Conservation (phyloP, 2,797 vertebrate species). For the Brachyalestes nurse region DNA sequence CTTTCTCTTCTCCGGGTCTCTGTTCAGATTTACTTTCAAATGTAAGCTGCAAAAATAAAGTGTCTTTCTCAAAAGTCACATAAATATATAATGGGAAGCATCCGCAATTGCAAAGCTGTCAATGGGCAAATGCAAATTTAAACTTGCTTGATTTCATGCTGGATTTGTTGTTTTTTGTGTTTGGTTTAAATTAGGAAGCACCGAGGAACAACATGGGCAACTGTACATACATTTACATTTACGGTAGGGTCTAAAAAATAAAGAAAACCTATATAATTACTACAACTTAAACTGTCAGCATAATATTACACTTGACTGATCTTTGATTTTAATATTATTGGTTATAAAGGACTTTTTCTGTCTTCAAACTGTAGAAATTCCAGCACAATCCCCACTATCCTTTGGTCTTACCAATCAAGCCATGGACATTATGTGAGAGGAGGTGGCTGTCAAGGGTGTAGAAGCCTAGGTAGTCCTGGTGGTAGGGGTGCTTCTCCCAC, state of each 20-base stretch:
- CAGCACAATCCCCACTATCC: background rate
- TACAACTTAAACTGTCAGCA: no score
- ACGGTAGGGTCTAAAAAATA: background rate
- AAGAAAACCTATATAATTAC: no score
- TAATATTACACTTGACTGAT: no score
- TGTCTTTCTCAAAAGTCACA: background rate
- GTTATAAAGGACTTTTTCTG: no score
- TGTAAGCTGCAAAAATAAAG: background rate
- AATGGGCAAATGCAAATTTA: no score
- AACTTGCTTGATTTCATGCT: no score
- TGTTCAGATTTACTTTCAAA: background rate
- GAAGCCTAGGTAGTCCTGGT: conserved; percentile 88
- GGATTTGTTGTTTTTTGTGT: background rate
- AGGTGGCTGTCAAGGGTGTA: conserved; percentile 85
- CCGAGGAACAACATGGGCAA: background rate
- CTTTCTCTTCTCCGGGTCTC: background rate
- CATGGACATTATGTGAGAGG: conserved; percentile 84
- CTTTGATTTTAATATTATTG: no score
- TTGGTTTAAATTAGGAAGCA: background rate
- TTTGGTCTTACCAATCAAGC: conserved; percentile 85
- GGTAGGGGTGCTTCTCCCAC: conserved; percentile 82
- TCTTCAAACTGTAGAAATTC: no score
- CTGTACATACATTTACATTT: background rate
- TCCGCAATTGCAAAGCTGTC: no score
- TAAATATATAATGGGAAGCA: no score